phyloP scores from a whole-genome alignment of 2,888 invertebrate genomes.

The Rhynchonema sp. region DNA sequence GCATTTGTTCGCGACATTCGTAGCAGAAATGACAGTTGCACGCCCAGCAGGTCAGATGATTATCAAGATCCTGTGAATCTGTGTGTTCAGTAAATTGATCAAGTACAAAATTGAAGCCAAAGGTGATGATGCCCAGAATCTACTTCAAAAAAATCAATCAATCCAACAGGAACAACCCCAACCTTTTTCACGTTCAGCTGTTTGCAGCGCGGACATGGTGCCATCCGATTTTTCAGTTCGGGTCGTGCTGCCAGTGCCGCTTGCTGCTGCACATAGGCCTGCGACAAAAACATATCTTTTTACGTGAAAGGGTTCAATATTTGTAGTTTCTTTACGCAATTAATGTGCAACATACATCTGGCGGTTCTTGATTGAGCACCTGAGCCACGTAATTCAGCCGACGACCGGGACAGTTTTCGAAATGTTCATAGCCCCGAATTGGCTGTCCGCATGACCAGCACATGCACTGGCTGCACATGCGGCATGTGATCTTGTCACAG shows the following conservation, averaged over 20 bases:
- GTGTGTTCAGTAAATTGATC: no score
- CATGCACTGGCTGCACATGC: neutral
- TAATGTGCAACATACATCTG: no score
- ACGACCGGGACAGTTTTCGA: neutral
- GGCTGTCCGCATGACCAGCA: neutral
- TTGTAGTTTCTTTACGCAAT: no score
- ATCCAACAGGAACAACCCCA: no score
- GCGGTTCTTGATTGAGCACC: no score
- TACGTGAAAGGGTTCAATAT: no score
- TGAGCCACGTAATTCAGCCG: no score
- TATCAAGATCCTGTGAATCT: neutral
- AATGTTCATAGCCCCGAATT: neutral
- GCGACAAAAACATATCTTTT: neutral
- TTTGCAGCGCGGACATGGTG: neutral
- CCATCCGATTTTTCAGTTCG: neutral
- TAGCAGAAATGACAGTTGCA: neutral
- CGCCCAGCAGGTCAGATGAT: neutral
- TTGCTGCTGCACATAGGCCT: neutral
- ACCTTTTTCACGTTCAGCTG: neutral
- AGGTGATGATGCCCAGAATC: no score
- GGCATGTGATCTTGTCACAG: neutral
- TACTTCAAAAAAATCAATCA: no score
- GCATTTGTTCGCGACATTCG: neutral
- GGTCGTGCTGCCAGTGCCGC: neutral
- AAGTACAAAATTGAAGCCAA: no score